These are phyloP conservation scores for Drosophila borborema DNA, from an alignment of 2,888 invertebrate genomes.

Conservation along the genomic window DNA sequence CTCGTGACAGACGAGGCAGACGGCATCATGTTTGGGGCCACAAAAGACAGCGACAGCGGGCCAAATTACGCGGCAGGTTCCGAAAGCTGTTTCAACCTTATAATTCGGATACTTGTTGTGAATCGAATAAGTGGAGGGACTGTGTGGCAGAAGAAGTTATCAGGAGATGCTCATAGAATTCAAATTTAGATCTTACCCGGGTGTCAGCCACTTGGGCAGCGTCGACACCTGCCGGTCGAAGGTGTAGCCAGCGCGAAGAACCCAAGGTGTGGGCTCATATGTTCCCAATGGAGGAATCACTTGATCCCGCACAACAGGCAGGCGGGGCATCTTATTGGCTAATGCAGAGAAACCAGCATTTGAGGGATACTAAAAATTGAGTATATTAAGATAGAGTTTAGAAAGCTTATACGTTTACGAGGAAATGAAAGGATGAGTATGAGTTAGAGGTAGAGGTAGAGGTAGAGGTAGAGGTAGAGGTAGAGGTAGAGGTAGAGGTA, in stretches of 20 bases:
- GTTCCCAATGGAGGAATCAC: constrained; percentile 75
- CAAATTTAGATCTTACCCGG: constrained; percentile 47
- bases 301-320: constrained; percentile 42
- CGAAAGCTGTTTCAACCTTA: constrained; percentile 74
- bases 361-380: constrained; percentile 71
- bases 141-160: constrained; percentile 9
- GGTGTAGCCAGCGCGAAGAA: constrained; percentile 60
- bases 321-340: constrained; percentile 74
- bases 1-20: constrained; percentile 76
- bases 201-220: constrained; percentile 60
- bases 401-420: not conserved
- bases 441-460: not conserved
- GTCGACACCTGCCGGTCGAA: constrained; percentile 65
- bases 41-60: constrained; percentile 81
- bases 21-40: constrained; percentile 63
- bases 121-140: constrained; percentile 71
- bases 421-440: not conserved
- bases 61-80: constrained; percentile 66
- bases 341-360: constrained; percentile 80
- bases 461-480: not conserved
- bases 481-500: not conserved
- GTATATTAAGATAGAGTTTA: too few relatives aligned
- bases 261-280: constrained; percentile 61
- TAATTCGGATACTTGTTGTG: constrained; percentile 56
- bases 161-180: not conserved